Evolutionary conservation across 2,797 vertebrate genomes (phyloP), one percentile per base, ranked within the genome.

Genomic region (Benthosema pterotum): DNA sequence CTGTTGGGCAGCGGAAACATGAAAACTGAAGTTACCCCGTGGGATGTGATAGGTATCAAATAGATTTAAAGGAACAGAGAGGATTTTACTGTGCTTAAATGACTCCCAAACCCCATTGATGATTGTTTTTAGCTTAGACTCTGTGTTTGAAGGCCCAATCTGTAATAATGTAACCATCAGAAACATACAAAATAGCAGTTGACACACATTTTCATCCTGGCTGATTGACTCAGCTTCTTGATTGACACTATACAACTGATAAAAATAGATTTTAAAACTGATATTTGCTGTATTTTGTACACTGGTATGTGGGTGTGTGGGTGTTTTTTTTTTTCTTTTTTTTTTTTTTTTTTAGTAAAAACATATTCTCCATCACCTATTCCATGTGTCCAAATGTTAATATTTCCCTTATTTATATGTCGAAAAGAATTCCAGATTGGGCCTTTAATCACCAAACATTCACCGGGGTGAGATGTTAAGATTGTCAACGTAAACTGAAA

Each of bases 71-170:
- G 8, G 1, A 38, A 38, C 32, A 9, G 7, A 38, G 2, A 69
- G 52, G 14, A 61, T 63, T 45, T 53, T 11, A n/a, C 12, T 11
- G 17, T 45, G 65, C 52, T 2, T 1, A 71, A 56, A 61, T 42
- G 8, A n/a, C 54, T n/a, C 60, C 8, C 3, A 48, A 46, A 54
- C 58, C 32, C 19, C 13, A 14, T 52, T 52, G 22, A 8, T 53
- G n/a, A n/a, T 53, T 16, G 6, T 11, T 43, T 56, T 28, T 42
- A 8, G 15, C 49, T 42, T 17, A 12, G 2, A 4, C n/a, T 60
- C 2, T 50, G 17, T n/a, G 32, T 38, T 38, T 38, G 32, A 38
- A 38, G 32, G 32, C 32, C 8, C 32, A 38, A 51, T 14, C 19
- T 18, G 11, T 15, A n/a, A n/a, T 48, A 48, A 48, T 15, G 5